Base-by-base conservation (phyloP, 2,888 invertebrate genomes). In the Epirrhoe tristata region DNA sequence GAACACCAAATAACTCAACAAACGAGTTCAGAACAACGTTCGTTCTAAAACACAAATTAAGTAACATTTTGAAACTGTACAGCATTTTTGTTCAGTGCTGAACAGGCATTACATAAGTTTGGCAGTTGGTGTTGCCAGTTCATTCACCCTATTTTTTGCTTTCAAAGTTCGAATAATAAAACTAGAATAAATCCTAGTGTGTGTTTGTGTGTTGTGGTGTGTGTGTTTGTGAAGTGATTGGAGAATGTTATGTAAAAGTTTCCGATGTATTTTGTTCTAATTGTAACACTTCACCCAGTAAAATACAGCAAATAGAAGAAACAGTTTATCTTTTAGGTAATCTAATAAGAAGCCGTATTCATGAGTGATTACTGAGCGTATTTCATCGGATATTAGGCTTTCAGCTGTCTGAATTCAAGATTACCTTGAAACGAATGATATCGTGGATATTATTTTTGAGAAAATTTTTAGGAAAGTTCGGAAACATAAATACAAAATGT, bases 291-390 rank as follows among this genome's bases (percentile, higher is more conserved):
- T 24, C 24, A 24, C 24, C 24, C 24, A 24, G 3, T 24, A 24
- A 24, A 24, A 24, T 1, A 24, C 24, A 24, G 1, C 12, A 7
- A 34, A 7, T 10, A 39, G 10, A 52, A 51, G 5, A 43, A 53
- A 52, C 32, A 43, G 43, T 5, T 17, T 7, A 52, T 56, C 36
- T 64, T 58, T 58, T 6, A 43, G n/a, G 46, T 63, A 65, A 65
- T 69, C 65, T 50, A 32, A 65, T 66, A 60, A 56, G 59, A 53
- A 57, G 54, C 17, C 34, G 39, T 66, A 63, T 63, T 60, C 65
- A 66, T 66, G 56, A 59, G 52, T 65, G 65, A 69, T 69, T 62
- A 66, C 69, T 54, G 65, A 63, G 52, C 64, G 55, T 64, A 64
- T 62, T 51, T 54, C 58, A 52, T 52, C 58, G 64, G 58, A 53